Evolutionary conservation across 1,140 invertebrate species (phyloP).

Genomic region (Scylla paramamosain): DNA sequence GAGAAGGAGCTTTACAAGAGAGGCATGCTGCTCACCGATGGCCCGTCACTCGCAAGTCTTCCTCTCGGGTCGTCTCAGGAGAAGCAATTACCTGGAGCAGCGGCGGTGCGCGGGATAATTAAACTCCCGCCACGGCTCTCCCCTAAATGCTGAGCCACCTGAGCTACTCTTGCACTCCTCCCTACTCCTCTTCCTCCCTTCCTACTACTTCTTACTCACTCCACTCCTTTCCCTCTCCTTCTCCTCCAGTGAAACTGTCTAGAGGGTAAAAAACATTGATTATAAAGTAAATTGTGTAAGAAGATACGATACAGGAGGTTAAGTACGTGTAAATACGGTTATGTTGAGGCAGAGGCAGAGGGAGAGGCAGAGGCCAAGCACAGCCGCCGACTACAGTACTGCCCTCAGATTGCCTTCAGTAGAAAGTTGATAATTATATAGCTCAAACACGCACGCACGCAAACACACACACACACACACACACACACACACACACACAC

Average conservation of each 20-base stretch:
- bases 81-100: conserved; percentile 13
- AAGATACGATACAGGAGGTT: background rate
- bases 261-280: background rate
- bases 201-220: background rate
- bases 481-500: conserved; percentile 12
- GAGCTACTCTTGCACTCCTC: background rate
- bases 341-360: background rate
- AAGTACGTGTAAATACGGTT: background rate
- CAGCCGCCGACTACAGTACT: background rate
- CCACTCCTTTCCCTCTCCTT: background rate
- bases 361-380: background rate
- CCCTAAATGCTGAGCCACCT: background rate
- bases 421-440: background rate
- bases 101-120: conserved; percentile 17
- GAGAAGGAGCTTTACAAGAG: background rate
- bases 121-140: background rate
- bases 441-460: background rate
- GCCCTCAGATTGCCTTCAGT: conserved; percentile 1
- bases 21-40: background rate
- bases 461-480: background rate
- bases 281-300: conserved; percentile 6
- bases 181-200: background rate
- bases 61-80: background rate
- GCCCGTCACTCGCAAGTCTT: background rate
- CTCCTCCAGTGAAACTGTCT: background rate